Conservation (phyloP, 2,113 vertebrate species). For the Pteruthius melanotis region DNA sequence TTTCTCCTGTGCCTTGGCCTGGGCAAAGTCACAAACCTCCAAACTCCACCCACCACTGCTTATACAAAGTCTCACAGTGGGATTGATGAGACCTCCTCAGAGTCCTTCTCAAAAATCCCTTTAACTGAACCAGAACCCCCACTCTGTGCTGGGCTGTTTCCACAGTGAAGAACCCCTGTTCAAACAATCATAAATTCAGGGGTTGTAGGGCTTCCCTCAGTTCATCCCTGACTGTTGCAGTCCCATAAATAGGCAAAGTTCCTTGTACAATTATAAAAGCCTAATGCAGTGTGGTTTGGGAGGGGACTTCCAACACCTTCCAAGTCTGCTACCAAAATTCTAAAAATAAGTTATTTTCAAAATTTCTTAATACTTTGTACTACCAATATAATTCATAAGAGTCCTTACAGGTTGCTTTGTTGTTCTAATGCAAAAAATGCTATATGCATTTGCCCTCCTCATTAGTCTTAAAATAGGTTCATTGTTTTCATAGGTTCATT, state of each 20-base stretch:
- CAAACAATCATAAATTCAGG: background rate
- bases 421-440: background rate
- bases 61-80: background rate
- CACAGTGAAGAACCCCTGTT: background rate
- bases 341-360: background rate
- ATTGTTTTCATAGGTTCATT: background rate
- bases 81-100: background rate
- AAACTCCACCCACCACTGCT: background rate
- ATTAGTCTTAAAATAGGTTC: fast-evolving
- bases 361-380: background rate
- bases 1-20: fast-evolving
- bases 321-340: background rate
- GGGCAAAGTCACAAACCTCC: background rate
- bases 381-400: background rate
- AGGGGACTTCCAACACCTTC: background rate
- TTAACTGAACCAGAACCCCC: background rate
- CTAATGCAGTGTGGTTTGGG: background rate
- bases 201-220: background rate
- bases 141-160: background rate
- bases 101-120: background rate
- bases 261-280: background rate
- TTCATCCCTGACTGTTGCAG: background rate
- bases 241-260: background rate
- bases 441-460: background rate
- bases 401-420: background rate